A percentile compares a stretch with the other conserved stretches of the same genome.
These are phyloP conservation scores for Stramonita haemastoma DNA, from an alignment of 2,888 invertebrate genomes.

Conservation along the genomic window DNA sequence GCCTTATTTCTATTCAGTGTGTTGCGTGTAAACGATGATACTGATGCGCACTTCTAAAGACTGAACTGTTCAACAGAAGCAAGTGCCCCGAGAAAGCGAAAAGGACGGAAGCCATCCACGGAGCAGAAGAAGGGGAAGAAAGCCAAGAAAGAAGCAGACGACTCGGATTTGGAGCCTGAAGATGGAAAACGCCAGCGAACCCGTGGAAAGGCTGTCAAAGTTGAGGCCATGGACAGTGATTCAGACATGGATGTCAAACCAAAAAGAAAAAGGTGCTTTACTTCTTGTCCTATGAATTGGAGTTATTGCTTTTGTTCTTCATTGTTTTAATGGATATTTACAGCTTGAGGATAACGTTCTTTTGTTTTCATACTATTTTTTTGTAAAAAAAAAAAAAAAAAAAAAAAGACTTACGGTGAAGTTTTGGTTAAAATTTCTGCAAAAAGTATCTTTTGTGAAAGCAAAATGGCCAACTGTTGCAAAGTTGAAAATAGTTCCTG, in stretches of 20 bases:
- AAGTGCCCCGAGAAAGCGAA: conserved; percentile 24
- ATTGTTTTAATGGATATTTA: neutral
- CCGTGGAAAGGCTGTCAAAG: conserved; percentile 57
- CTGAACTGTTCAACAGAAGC: neutral
- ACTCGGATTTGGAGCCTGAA: conserved; percentile 44
- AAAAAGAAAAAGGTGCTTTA: conserved; percentile 46
- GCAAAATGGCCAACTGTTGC: too few species aligned
- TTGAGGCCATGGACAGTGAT: conserved; percentile 64
- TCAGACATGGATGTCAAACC: conserved; percentile 55
- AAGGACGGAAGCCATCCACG: conserved; percentile 78
- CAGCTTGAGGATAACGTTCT: neutral
- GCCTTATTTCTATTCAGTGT: too few species aligned
- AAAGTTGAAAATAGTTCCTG: too few species aligned
- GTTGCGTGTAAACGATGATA: too few species aligned
- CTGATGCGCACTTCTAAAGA: neutral
- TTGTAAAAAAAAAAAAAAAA: too few species aligned
- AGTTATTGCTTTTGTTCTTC: neutral
- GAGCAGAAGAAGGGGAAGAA: conserved; percentile 81
- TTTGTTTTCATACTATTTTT: neutral
- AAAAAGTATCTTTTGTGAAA: too few species aligned
- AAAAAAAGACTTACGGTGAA: too few species aligned
- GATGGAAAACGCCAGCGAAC: conserved; percentile 46
- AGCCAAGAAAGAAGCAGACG: conserved; percentile 59
- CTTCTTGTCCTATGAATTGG: neutral
- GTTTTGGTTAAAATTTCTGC: too few species aligned